Base-by-base conservation (phyloP, 2,113 vertebrate species). In the Rhea americana region DNA sequence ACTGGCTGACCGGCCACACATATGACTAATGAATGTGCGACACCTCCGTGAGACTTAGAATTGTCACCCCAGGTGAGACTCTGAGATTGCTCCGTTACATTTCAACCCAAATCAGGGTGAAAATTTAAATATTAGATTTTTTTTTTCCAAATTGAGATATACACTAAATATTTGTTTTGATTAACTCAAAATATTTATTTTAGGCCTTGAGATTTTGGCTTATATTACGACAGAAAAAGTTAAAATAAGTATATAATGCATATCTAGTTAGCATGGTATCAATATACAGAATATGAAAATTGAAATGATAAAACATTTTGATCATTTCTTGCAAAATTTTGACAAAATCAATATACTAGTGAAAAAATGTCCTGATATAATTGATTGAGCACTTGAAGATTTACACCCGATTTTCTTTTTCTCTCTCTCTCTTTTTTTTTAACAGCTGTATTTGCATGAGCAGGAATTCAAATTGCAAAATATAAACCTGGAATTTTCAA, bases 11-110 rank as follows among this genome's bases (percentile, higher is more conserved):
- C 63, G 71, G 74, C 24, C 66, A 59, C 1, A 1, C 0, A 0
- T 1, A 0, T 11, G 41, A 24, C 56, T n/a, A 11, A 30, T 26
- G 32, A 59, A 75, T 61, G 56, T 0, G 0, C 19, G 51, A 11
- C 28, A 16, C 12, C 1, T 0, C 4, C 11, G 51, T 47, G 32
- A 24, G 41, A 7, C 26, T 71, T 28, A 13, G 35, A 72, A 82
- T 10, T 13, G 48, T 48, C 48, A 32, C 12, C 16, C n/a, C 13
- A 35, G 14, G 15, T 20, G 32, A 45, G 25, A 21, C 45, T 75
- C 8, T 19, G 39, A 68, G 35, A 65, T 26, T 58, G 12, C 68
- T 68, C 10, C 4, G 5, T 16, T 55, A 77, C 7, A 1, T 25
- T 77, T 76, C 30, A 74, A 30, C 45, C 22, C 21, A 71, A 59